Conservation (phyloP, 2,113 vertebrate genomes). For the Oceanodroma tethys region DNA sequence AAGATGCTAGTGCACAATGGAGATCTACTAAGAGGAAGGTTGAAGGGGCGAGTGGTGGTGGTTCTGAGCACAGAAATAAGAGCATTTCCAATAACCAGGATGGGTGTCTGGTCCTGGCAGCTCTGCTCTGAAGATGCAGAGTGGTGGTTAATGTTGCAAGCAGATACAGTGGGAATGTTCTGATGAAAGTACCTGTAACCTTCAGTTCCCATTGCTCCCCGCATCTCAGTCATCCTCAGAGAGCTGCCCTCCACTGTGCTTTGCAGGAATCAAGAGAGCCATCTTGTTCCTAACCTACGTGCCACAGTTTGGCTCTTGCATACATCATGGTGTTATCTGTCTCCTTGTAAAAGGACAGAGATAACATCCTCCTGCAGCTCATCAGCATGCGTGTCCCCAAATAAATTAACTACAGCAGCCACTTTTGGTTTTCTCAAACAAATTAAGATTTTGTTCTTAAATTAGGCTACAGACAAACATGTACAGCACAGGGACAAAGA, state of each 20-base stretch:
- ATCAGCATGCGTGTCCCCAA: background rate
- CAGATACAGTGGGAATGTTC: background rate
- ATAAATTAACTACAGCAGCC: background rate
- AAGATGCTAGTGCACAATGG: background rate
- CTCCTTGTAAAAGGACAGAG: constrained; percentile 19
- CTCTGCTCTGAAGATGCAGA: background rate
- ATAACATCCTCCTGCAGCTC: background rate
- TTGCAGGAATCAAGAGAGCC: background rate
- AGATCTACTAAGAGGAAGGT: background rate
- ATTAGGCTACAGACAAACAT: background rate
- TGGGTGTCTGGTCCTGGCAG: background rate
- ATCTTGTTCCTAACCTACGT: fast-evolving
- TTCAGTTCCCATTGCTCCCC: background rate
- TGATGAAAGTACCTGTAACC: background rate
- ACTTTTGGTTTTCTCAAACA: constrained; percentile 25
- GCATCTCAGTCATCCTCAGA: background rate
- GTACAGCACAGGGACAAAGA: background rate
- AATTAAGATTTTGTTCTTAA: constrained; percentile 19
- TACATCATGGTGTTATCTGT: background rate
- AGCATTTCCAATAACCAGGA: background rate
- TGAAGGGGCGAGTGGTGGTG: background rate
- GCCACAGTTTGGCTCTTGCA: background rate
- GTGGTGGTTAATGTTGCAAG: background rate
- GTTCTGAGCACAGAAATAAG: background rate
- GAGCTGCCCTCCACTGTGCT: background rate